Evolutionary conservation across 2,113 vertebrate species (phyloP).

Genomic region (Phrynosoma platyrhinos): DNA sequence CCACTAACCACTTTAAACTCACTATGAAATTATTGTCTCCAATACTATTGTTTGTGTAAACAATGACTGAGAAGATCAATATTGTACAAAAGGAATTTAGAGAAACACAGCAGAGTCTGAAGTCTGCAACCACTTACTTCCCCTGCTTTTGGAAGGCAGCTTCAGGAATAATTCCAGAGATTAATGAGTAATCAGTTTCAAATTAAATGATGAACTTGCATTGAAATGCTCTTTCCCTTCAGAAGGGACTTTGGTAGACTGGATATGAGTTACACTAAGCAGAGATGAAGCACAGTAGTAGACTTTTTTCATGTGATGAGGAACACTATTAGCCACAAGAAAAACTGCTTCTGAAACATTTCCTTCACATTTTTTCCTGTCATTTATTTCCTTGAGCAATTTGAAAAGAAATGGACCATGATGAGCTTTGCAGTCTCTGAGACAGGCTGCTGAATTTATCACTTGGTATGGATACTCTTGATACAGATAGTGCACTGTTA

Average conservation of each 20-base stretch:
- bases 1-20: conserved; percentile 66
- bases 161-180: conserved; percentile 80
- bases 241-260: conserved; percentile 55
- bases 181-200: conserved; percentile 82
- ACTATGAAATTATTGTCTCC: conserved; percentile 74
- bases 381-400: conserved; percentile 73
- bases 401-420: conserved; percentile 74
- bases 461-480: conserved; percentile 60
- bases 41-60: conserved; percentile 79
- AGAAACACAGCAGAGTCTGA: conserved; percentile 75
- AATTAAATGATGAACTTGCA: conserved; percentile 77
- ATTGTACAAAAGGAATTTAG: conserved; percentile 76
- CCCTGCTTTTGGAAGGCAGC: conserved; percentile 79
- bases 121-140: conserved; percentile 76
- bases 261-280: conserved; percentile 64
- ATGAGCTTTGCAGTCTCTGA: conserved; percentile 67
- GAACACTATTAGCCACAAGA: conserved; percentile 72
- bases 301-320: conserved; percentile 62
- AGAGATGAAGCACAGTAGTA: conserved; percentile 74
- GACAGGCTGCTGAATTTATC: conserved; percentile 56
- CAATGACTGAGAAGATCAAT: conserved; percentile 79
- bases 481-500: conserved; percentile 56
- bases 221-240: conserved; percentile 63
- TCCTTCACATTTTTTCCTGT: conserved; percentile 68
- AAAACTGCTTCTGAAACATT: conserved; percentile 74